phyloP scores from a whole-genome alignment of 2,888 invertebrate species.

The Sarcophaga rosellei region DNA sequence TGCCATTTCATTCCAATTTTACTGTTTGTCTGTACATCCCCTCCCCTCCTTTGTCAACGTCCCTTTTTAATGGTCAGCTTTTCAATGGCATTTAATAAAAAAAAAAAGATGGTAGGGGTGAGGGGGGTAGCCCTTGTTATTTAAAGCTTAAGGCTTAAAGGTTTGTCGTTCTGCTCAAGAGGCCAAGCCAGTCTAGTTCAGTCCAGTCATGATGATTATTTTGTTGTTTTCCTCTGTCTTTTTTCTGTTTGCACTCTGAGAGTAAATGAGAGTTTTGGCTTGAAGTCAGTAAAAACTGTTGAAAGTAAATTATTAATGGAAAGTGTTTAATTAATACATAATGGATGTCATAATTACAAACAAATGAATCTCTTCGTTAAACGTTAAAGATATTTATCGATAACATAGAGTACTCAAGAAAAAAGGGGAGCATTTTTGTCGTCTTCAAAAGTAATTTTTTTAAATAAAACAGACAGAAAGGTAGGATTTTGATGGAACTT shows the following conservation, averaged over 20 bases:
- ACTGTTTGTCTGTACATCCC: background rate
- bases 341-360: too few relatives aligned
- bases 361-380: too few relatives aligned
- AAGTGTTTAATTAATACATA: too few relatives aligned
- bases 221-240: background rate
- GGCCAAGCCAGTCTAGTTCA: constrained; percentile 6
- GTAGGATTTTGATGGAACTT: too few relatives aligned
- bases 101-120: too few relatives aligned
- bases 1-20: background rate
- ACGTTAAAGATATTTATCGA: too few relatives aligned
- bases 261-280: background rate
- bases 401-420: too few relatives aligned
- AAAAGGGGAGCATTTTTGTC: too few relatives aligned
- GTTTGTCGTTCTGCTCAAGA: background rate
- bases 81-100: constrained; percentile 12
- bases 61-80: background rate
- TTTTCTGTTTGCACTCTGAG: too few relatives aligned
- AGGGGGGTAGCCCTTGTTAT: background rate
- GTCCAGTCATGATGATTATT: constrained; percentile 1
- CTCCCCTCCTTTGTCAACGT: background rate
- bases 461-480: too few relatives aligned
- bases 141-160: constrained; percentile 21
- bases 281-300: background rate
- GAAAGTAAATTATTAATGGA: background rate
- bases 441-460: too few relatives aligned